Base-by-base conservation (phyloP, 1,140 invertebrate species). In the Anadara kagoshimensis region DNA sequence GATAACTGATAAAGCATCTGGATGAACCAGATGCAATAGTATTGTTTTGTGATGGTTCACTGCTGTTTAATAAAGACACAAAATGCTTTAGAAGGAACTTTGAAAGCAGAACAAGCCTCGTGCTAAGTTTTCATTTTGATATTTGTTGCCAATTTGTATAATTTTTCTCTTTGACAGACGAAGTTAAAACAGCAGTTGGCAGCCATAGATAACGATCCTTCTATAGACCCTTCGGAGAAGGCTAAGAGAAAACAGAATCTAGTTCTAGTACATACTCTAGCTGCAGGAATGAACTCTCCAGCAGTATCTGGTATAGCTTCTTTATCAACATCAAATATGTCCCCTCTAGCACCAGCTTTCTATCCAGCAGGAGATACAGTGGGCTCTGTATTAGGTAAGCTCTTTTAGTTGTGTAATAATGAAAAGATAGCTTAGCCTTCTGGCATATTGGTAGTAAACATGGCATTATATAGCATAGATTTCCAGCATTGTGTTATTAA, bases 301-400 rank as follows among this genome's bases (percentile, higher is more conserved):
- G 41, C 71, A 45, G 45, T 62, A 59, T 47, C 64, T 59, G 62
- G 66, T 74, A 59, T 69, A 18, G 57, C 68, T 72, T 44, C 57
- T 63, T 63, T 54, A 11, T 47, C 62, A 22, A 24, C 63, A 29
- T 66, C 70, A 54, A 72, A 53, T 51, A 72, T 72, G 70, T 70
- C 92, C 36, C 91, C 92, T 22, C 84, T 92, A 57, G 92, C 92
- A n/a, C 90, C 89, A 73, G 90, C 92, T 22, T 93, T 91, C 79
- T 90, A 92, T 84, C 91, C 92, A 72, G 89, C 91, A 24, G 92
- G 91, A 54, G 93, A 94, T 80, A 93, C 93, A 12, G 93, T 94
- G 36, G 93, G 94, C 84, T 94, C 93, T 80, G 93, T 94, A 78
- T 91, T 94, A 73, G 93, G 93, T 94, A 87, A 91, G 51, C n/a